A percentile compares a stretch with the other conserved stretches of the same genome.
Evolutionary conservation across 2,113 vertebrate genomes (phyloP).

Genomic region (Raphicerus campestris): DNA sequence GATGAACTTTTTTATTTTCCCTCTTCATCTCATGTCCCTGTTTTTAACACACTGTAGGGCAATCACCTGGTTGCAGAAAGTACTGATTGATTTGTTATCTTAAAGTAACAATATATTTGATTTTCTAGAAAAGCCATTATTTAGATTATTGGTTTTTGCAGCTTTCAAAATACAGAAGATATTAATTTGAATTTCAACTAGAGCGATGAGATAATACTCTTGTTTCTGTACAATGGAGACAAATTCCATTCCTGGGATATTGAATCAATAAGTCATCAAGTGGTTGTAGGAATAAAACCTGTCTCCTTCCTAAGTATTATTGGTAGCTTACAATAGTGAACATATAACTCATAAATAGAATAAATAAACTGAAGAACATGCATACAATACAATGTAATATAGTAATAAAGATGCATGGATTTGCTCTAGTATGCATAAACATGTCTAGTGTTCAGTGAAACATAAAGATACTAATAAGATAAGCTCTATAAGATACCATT

Average conservation of each 20-base stretch:
- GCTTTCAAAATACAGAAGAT: neutral
- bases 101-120: neutral
- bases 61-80: neutral
- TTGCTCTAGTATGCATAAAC: neutral
- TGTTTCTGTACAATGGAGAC: slow-evolving; percentile 5
- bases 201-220: neutral
- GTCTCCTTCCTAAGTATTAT: neutral
- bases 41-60: neutral
- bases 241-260: neutral
- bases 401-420: neutral
- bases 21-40: neutral
- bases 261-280: slow-evolving; percentile 58
- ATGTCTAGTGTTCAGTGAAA: neutral
- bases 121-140: slow-evolving; percentile 16
- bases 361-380: neutral
- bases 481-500: neutral
- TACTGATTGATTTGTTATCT: neutral
- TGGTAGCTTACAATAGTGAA: neutral
- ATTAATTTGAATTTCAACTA: slow-evolving; percentile 47
- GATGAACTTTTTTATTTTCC: neutral
- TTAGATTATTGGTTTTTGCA: slow-evolving; percentile 29
- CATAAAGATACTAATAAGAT: neutral
- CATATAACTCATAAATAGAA: neutral
- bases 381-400: neutral
- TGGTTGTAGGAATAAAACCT: neutral